These are phyloP conservation scores for Tipula lateralis DNA, from an alignment of 2,888 invertebrate species.

Conservation along the genomic window DNA sequence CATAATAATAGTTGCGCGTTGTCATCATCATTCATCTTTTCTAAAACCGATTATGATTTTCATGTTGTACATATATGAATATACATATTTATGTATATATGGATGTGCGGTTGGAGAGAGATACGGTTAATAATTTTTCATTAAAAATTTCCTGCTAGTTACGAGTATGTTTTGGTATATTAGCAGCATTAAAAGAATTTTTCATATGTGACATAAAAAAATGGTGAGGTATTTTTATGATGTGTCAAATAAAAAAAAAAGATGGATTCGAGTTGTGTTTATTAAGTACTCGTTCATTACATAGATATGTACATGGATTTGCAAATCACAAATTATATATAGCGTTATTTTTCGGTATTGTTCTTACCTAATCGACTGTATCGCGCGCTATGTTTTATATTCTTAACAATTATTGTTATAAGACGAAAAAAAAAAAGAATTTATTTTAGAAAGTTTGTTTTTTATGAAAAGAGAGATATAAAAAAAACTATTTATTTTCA, in stretches of 20 bases:
- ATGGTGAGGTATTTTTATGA: background rate
- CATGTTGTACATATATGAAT: background rate
- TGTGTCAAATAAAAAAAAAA: background rate
- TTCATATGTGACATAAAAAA: background rate
- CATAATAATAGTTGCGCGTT: conserved; percentile 15
- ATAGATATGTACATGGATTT: background rate
- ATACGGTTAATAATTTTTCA: conserved; percentile 24
- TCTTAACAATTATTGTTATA: conserved; percentile 24
- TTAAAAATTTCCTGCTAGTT: conserved; percentile 9
- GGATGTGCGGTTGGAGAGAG: background rate
- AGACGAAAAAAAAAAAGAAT: background rate
- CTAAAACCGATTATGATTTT: background rate
- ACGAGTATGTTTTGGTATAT: no score
- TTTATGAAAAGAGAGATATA: conserved; percentile 7
- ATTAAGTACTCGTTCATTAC: no score
- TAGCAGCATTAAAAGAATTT: background rate
- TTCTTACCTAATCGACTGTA: conserved; percentile 24
- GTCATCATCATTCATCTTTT: conserved; percentile 19
- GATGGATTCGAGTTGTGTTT: background rate
- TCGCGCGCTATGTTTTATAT: background rate
- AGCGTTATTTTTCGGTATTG: background rate
- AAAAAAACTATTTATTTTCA: conserved; percentile 20
- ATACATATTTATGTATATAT: background rate
- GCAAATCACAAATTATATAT: background rate
- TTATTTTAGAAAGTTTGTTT: conserved; percentile 12